Percentiles rank a stretch among this genome's conserved stretches.
These are phyloP conservation scores for Cephus rjabovi DNA, from an alignment of 2,888 invertebrate species.

Conservation along the genomic window DNA sequence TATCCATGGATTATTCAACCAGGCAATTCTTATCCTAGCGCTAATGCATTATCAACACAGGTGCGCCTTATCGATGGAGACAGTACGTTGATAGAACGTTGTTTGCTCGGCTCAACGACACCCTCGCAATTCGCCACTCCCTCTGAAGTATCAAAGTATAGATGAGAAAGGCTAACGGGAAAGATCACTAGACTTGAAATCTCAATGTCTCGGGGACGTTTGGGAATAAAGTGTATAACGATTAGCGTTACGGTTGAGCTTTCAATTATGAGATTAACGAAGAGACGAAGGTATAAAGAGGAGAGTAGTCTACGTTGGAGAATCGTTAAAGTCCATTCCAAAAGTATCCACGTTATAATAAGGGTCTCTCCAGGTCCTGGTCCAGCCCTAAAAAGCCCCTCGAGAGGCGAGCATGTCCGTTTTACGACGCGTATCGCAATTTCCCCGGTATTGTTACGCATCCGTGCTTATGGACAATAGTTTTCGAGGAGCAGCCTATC, in stretches of 20 bases:
- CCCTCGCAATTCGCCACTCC: not conserved
- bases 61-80: slow-evolving; percentile 39
- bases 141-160: not conserved
- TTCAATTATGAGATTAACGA: too few species aligned
- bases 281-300: too few species aligned
- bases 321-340: not conserved
- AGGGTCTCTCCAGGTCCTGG: not conserved
- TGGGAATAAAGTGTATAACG: too few species aligned
- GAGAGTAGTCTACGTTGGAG: too few species aligned
- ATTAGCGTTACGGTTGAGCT: too few species aligned
- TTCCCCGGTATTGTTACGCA: slow-evolving; percentile 24
- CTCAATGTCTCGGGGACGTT: too few species aligned
- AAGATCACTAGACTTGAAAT: too few species aligned
- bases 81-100: slow-evolving; percentile 10
- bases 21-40: not conserved
- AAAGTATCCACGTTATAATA: not conserved
- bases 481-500: slow-evolving; percentile 14
- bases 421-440: slow-evolving; percentile 20
- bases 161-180: not conserved
- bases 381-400: slow-evolving; percentile 5
- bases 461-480: slow-evolving; percentile 24
- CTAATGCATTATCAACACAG: slow-evolving; percentile 52
- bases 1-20: not conserved
- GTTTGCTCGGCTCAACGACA: slow-evolving; percentile 20
- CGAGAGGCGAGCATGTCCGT: not conserved